phyloP scores from a whole-genome alignment of 2,888 invertebrate species.

The Drosophila neonasuta region DNA sequence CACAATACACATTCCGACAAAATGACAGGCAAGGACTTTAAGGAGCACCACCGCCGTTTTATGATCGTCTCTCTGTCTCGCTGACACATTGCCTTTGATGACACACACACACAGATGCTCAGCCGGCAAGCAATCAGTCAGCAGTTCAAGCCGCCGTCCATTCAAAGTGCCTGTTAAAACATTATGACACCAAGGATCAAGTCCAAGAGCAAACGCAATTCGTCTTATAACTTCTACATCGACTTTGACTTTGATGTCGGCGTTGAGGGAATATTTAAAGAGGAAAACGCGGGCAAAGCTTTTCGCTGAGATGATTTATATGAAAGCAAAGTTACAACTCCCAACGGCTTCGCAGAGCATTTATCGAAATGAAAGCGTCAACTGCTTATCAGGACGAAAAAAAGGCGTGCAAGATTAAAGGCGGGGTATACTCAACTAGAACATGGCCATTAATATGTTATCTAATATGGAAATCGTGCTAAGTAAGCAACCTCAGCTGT shows the following conservation, averaged over 20 bases:
- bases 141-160: conserved; percentile 46
- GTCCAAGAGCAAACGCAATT: conserved; percentile 23
- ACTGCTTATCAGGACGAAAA: conserved; percentile 45
- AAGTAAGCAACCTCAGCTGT: neutral
- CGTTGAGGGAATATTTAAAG: conserved; percentile 66
- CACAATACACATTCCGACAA: conserved; percentile 6
- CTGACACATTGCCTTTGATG: conserved; percentile 42
- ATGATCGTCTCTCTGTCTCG: conserved; percentile 34
- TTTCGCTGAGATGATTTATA: conserved; percentile 62
- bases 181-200: conserved; percentile 59
- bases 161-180: conserved; percentile 69
- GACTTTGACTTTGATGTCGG: conserved; percentile 47
- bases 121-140: conserved; percentile 55
- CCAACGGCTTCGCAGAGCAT: conserved; percentile 43
- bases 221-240: conserved; percentile 23
- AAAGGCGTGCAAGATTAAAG: conserved; percentile 13
- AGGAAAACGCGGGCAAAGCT: conserved; percentile 34
- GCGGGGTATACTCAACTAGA: neutral
- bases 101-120: neutral
- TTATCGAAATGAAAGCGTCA: conserved; percentile 51
- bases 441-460: conserved; percentile 2
- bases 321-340: conserved; percentile 53
- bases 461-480: neutral
- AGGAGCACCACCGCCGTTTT: conserved; percentile 41
- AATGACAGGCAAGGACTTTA: conserved; percentile 37